Evolutionary conservation across 2,888 invertebrate genomes (phyloP).

Genomic region (Cataglyphis altisquamis): DNA sequence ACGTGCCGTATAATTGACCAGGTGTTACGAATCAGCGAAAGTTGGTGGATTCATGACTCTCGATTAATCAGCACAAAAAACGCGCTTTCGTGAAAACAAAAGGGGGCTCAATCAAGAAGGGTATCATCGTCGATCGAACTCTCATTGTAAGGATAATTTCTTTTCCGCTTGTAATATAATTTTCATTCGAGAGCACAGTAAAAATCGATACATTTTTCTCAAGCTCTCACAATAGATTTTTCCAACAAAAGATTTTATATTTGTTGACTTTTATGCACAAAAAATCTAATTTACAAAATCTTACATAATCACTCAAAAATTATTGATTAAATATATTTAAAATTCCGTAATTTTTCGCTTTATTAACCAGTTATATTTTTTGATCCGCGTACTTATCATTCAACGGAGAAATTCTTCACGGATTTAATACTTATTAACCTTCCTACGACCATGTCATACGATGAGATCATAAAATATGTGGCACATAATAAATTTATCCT

Average conservation of each 20-base stretch:
- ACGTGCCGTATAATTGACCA: conserved; percentile 75
- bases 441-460: not conserved
- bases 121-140: conserved; percentile 21
- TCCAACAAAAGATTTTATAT: not conserved
- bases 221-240: not conserved
- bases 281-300: not conserved
- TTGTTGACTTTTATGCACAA: not conserved
- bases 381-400: not conserved
- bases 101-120: not conserved
- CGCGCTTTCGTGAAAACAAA: conserved; percentile 7
- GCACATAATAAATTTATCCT: conserved; percentile 24
- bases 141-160: conserved; percentile 19
- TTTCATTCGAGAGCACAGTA: not conserved
- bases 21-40: conserved; percentile 67
- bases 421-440: conserved; percentile 5
- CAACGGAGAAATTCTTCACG: not conserved
- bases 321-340: not conserved
- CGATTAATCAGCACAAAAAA: conserved; percentile 45
- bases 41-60: conserved; percentile 33
- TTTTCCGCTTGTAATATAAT: conserved; percentile 1
- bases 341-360: not conserved
- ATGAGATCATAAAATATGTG: conserved; percentile 1
- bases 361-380: not conserved
- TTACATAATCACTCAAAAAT: not conserved
- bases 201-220: not conserved